phyloP scores from a whole-genome alignment of 2,797 vertebrate species.

The Rhyacichthys aspro region DNA sequence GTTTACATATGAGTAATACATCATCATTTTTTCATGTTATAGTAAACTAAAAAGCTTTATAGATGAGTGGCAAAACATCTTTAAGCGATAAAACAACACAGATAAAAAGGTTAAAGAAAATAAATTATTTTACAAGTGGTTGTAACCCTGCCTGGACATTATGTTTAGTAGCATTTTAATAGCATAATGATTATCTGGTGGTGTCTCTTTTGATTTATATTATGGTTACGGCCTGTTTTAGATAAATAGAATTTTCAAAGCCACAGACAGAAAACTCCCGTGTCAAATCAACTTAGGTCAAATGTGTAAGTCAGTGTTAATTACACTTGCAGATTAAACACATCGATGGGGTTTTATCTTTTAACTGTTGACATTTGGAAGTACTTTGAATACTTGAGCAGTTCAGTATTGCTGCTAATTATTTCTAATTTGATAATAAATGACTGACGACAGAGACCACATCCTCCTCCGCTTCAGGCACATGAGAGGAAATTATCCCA shows the following conservation, averaged over 20 bases:
- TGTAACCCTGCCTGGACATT: no score
- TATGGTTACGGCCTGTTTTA: no score
- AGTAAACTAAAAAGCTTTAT: no score
- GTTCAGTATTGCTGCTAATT: constrained; percentile 24
- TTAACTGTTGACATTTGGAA: background rate
- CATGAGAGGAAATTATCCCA: constrained; percentile 61
- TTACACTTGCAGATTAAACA: background rate
- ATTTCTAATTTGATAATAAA: constrained; percentile 52
- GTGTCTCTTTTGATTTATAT: no score
- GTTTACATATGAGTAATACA: no score
- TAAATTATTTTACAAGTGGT: no score
- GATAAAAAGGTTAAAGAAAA: no score
- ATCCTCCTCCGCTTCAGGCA: constrained; percentile 56
- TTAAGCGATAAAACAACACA: no score
- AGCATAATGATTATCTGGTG: no score
- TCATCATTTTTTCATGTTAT: no score
- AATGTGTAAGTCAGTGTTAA: background rate
- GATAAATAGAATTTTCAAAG: background rate
- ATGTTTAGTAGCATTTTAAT: no score
- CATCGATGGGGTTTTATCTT: background rate
- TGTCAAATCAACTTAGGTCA: background rate
- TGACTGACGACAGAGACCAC: constrained; percentile 46
- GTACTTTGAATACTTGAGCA: background rate
- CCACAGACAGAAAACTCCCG: background rate
- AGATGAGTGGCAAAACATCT: no score